These are phyloP conservation scores for Hexactinellida sp. DNA, from an alignment of 37 sponge, comb jelly and placozoan genomes.

Conservation along the genomic window DNA sequence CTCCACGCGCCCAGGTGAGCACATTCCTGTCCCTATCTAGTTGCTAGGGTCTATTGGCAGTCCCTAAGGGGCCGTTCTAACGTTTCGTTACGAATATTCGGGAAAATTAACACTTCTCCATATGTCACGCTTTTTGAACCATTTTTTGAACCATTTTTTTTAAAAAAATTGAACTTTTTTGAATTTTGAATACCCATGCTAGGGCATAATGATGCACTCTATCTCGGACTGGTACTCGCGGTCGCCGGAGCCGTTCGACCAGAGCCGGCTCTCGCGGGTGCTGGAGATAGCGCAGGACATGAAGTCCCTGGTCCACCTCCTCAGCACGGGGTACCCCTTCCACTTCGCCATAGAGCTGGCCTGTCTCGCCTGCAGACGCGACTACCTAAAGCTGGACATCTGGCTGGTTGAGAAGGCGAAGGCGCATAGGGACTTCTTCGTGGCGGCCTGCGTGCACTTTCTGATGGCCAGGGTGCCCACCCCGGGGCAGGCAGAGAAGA, in stretches of 20 bases:
- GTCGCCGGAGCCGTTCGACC: conserved; percentile 49
- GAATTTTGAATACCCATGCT: no score
- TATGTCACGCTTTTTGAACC: no score
- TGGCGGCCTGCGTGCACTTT: conserved; percentile 47
- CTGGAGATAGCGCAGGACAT: conserved; percentile 90
- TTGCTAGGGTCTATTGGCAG: no score
- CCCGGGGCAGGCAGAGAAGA: conserved; percentile 4
- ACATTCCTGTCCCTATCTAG: no score
- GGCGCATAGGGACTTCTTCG: conserved; percentile 62
- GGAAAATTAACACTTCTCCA: no score
- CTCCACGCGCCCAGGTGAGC: neutral
- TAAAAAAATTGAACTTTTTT: no score
- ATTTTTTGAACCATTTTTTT: no score
- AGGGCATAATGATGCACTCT: conserved; percentile 47
- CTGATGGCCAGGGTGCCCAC: conserved; percentile 43
- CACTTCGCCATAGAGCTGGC: conserved; percentile 93
- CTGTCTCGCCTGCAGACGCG: conserved; percentile 70
- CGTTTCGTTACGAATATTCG: no score
- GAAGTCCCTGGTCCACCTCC: conserved; percentile 52
- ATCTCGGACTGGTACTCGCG: conserved; percentile 86
- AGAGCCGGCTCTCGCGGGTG: conserved; percentile 57
- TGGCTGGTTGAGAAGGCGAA: conserved; percentile 82
- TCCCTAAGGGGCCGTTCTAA: no score
- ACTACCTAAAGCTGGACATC: conserved; percentile 90
- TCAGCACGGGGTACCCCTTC: conserved; percentile 55